Base-by-base conservation (phyloP, 2,888 invertebrate genomes). In the Philereme vetulata region DNA sequence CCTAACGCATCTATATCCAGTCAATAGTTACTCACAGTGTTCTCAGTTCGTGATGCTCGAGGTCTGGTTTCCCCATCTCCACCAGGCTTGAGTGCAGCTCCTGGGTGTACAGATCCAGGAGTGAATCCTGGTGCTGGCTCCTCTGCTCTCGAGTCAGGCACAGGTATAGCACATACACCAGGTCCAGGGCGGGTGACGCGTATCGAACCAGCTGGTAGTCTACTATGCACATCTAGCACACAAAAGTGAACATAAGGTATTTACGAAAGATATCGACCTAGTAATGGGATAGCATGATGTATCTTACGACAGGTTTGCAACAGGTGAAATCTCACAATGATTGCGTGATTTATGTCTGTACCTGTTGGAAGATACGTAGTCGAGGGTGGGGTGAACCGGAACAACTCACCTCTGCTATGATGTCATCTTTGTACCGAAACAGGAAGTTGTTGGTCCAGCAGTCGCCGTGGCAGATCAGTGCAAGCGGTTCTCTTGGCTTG, bases 371-470 rank as follows among this genome's bases (percentile, higher is more conserved):
- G 21, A 21, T 21, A 21, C 2, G 21, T 21, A 1, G 21, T 21
- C 2, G 21, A 21, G 21, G 21, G 21, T 21, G 21, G 21, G 21
- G 21, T 2, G 21, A 21, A 21, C 21, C 21, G 21, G 21, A 21
- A 21, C 21, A 21, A 35, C 43, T 55, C 21, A 93, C 94, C 82
- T 94, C 94, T 55, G 91, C 84, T 52, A 94, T 93, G 56, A 93
- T 88, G 0, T 90, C 93, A 56, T 87, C 84, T 4, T 90, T 85
- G 66, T 95, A 94, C 66, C 93, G 90, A 74, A 95, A 95, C 32
- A 95, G 79, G 72, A 96, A 93, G 78, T 96, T 96, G 72, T 96
- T 96, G 0, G 95, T 95, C 95, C 95, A 96, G 75, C 95, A 95
- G 70, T 96, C 96, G 0, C 96, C 96, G 71, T 96, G 96, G 55